Evolutionary conservation across 2,888 invertebrate species (phyloP).

Genomic region (Slavum lentiscoides): DNA sequence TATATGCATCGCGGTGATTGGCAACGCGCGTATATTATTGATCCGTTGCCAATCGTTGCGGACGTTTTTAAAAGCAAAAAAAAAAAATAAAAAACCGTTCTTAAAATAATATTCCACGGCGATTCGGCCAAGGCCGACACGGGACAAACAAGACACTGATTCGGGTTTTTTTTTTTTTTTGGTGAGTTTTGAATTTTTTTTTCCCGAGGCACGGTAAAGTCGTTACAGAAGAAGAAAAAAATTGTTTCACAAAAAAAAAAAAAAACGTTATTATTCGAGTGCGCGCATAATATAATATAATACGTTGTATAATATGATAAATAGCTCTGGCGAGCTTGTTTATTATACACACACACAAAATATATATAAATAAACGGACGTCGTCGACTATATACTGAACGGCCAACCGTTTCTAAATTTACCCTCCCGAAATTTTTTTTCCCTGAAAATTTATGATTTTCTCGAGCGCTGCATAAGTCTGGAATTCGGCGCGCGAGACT

Average conservation of each 20-base stretch:
- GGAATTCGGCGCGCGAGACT: no score
- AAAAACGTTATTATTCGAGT: constrained; percentile 18
- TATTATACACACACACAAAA: no score
- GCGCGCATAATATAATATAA: not conserved
- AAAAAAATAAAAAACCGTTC: constrained; percentile 2
- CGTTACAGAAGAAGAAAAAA: not conserved
- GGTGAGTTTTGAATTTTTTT: not conserved
- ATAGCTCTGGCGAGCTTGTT: not conserved
- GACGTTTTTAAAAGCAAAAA: constrained; percentile 16
- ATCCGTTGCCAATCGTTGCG: constrained; percentile 49
- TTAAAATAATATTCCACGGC: constrained; percentile 43
- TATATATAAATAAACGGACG: constrained; percentile 2
- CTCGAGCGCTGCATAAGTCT: no score
- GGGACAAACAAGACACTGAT: constrained; percentile 39
- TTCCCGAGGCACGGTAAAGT: constrained; percentile 5
- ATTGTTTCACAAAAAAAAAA: not conserved
- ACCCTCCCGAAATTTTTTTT: not conserved
- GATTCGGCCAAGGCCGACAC: constrained; percentile 37
- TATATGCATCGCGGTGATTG: not conserved
- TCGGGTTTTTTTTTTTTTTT: constrained; percentile 16
- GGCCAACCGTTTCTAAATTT: not conserved
- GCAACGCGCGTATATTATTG: constrained; percentile 28
- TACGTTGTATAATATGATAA: not conserved
- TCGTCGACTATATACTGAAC: not conserved
- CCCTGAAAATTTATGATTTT: no score